Conservation (phyloP, 2,113 vertebrate genomes). For the Scytalopus superciliaris region DNA sequence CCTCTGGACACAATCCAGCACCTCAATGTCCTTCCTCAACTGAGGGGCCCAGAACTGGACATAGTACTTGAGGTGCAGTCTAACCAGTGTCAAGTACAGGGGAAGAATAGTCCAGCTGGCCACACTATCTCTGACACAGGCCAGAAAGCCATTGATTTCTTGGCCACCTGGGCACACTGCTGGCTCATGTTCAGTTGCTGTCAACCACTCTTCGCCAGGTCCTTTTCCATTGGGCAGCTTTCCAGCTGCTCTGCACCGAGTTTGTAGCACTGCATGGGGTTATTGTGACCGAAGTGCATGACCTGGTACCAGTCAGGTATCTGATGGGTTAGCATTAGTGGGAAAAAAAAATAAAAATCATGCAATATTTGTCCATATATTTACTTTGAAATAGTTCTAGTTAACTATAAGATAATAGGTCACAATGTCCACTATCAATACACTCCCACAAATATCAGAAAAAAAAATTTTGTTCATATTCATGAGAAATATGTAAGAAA, state of each 20-base stretch:
- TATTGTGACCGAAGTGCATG: neutral
- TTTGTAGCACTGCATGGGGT: neutral
- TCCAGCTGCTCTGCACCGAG: neutral
- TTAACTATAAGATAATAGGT: neutral
- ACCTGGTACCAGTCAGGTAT: neutral
- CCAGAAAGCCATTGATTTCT: neutral
- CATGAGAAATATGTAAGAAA: neutral
- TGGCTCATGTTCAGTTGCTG: neutral
- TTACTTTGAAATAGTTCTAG: neutral
- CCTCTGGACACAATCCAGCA: neutral
- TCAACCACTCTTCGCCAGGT: neutral
- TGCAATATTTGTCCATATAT: neutral
- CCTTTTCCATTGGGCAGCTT: neutral
- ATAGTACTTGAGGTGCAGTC: neutral
- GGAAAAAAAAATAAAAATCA: neutral
- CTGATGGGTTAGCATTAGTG: neutral
- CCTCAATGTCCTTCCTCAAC: neutral
- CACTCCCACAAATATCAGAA: neutral
- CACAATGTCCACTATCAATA: neutral
- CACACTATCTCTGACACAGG: accelerated
- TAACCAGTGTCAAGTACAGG: neutral
- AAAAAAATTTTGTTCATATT: neutral
- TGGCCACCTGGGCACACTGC: too few relatives aligned
- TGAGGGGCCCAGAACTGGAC: neutral
- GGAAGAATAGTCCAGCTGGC: neutral